Base-by-base conservation (phyloP, 37 sponge, comb jelly and placozoan species). In the Cliona cf. orientalis region DNA sequence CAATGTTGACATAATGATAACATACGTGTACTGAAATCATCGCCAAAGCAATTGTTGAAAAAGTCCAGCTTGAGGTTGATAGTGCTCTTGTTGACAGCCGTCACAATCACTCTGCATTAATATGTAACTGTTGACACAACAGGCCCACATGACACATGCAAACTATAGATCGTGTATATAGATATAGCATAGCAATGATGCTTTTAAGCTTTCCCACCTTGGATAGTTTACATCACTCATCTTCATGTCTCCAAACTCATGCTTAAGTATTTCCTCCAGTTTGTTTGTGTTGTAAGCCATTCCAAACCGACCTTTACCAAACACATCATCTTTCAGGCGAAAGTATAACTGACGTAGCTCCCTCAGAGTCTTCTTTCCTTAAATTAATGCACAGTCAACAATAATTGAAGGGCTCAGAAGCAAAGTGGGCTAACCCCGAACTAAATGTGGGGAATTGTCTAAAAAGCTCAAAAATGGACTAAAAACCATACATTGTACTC, bases 31-130 rank as follows among this genome's bases (percentile, higher is more conserved):
- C 87, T 80, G 75, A 80, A 80, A 25, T 87, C 58, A 56, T 80
- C 87, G 42, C 57, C 66, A 32, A 80, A 80, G 60, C 82, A 87
- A 75, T 87, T 87, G 58, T 80, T 87, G 87, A 87, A 87, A 69
- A 80, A 87, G 38, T 80, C 75, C 22, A 87, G 74, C 33, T 87
- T 33, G 22, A 60, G 75, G 9, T 74, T 81, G 22, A 75, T 28
- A 11, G 31, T 33, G 11, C 46, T 70, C 74, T 80, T 87, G 75
- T 69, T 35, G 2, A 80, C 81, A 14, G 87, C 87, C 41, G 81
- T 42, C 0, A 87, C 39, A 32, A 87, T 43, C 37, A 87, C 81
- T 29, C 87, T 87, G 41, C 3, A 75, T 45, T 14, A 2, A 65
- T 3, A n/a, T n/a, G 12, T 1, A 62, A 23, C 31, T 41, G 62